A percentile compares a stretch with the other conserved stretches of the same genome.
Conservation (phyloP, 2,888 invertebrate genomes). For the Coleophora deauratella region DNA sequence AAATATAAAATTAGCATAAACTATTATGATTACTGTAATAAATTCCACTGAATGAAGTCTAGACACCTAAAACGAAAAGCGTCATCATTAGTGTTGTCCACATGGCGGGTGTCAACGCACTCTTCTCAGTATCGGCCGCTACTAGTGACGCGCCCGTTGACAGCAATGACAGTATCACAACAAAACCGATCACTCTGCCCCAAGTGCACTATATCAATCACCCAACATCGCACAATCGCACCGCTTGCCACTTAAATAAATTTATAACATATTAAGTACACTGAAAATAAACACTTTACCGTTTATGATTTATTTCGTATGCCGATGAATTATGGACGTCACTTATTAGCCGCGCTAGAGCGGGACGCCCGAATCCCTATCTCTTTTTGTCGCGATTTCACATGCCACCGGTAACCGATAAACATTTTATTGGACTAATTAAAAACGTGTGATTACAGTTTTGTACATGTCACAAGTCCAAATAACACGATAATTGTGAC, state of each 20-base stretch:
- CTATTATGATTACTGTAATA: too few relatives aligned
- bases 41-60: too few relatives aligned
- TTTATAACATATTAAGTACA: slow-evolving; percentile 73
- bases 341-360: slow-evolving; percentile 53
- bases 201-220: slow-evolving; percentile 69
- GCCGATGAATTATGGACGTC: slow-evolving; percentile 63
- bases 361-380: slow-evolving; percentile 46
- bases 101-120: slow-evolving; percentile 29
- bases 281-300: slow-evolving; percentile 71
- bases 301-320: slow-evolving; percentile 71
- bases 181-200: slow-evolving; percentile 46
- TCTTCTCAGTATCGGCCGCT: slow-evolving; percentile 28
- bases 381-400: slow-evolving; percentile 57
- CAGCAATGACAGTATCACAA: slow-evolving; percentile 54
- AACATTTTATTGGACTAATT: slow-evolving; percentile 70
- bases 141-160: slow-evolving; percentile 24
- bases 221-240: slow-evolving; percentile 50
- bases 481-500: slow-evolving; percentile 56
- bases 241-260: slow-evolving; percentile 70
- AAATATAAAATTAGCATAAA: too few relatives aligned
- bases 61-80: too few relatives aligned
- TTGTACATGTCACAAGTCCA: slow-evolving; percentile 48
- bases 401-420: slow-evolving; percentile 60
- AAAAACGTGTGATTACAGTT: slow-evolving; percentile 56
- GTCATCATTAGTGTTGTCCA: too few relatives aligned